Percentiles rank a stretch among this genome's conserved stretches.
Conservation (phyloP, 2,113 vertebrate genomes). For the Corvus moneduloides region DNA sequence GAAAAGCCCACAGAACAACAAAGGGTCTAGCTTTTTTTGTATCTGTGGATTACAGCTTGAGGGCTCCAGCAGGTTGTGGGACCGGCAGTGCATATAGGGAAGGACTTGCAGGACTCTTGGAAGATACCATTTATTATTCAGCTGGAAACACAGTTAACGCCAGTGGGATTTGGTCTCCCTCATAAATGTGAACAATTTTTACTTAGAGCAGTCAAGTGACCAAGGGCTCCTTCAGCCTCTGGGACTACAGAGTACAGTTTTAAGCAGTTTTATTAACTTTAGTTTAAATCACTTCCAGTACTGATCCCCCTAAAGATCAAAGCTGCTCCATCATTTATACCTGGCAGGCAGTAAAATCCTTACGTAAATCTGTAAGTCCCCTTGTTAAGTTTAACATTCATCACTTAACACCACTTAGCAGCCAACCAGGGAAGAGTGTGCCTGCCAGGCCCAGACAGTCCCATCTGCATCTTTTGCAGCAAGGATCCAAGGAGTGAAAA, state of each 20-base stretch:
- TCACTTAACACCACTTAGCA: conserved; percentile 62
- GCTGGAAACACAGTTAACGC: background rate
- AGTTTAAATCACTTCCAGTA: conserved; percentile 59
- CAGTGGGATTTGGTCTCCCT: conserved; percentile 43
- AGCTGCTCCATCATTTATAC: conserved; percentile 63
- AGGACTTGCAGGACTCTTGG: conserved; percentile 18
- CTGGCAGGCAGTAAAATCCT: conserved; percentile 67
- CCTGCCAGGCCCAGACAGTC: background rate
- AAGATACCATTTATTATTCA: conserved; percentile 51
- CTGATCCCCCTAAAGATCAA: conserved; percentile 61
- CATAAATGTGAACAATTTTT: conserved; percentile 63
- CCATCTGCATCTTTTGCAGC: background rate
- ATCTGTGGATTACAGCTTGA: background rate
- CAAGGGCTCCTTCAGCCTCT: conserved; percentile 40
- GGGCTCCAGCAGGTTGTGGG: background rate
- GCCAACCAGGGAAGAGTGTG: background rate
- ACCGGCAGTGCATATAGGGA: background rate
- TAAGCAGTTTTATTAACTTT: conserved; percentile 65
- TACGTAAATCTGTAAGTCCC: conserved; percentile 63
- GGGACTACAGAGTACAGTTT: conserved; percentile 44
- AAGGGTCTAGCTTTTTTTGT: background rate
- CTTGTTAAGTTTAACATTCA: conserved; percentile 69
- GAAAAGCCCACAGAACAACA: background rate
- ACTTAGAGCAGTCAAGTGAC: conserved; percentile 59
- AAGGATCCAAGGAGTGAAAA: background rate